Evolutionary conservation across 2,888 invertebrate species (phyloP).

Genomic region (Petrolisthes cinctipes): DNA sequence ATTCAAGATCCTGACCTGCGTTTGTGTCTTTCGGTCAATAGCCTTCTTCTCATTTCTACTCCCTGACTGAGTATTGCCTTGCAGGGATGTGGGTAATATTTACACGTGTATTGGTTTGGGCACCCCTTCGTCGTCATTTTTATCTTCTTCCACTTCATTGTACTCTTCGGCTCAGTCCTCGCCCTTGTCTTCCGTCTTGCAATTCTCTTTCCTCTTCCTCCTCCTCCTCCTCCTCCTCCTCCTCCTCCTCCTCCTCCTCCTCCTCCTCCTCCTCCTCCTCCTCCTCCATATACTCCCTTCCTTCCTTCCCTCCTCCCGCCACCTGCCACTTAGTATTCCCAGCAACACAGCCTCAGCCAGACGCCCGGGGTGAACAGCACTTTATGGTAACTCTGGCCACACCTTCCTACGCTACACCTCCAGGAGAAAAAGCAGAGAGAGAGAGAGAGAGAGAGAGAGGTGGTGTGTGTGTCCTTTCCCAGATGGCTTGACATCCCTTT

Average conservation of each 20-base stretch:
- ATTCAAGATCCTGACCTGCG: no score
- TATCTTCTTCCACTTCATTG: not conserved
- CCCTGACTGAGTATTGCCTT: no score
- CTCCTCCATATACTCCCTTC: not conserved
- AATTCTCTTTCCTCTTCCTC: not conserved
- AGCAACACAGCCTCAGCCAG: not conserved
- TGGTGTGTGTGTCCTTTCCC: not conserved
- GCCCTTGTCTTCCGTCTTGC: not conserved
- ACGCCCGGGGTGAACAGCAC: conserved; percentile 2
- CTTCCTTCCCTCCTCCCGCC: not conserved
- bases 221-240: not conserved
- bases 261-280: not conserved
- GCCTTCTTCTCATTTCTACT: no score
- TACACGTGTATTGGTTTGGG: not conserved
- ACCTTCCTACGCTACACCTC: not conserved
- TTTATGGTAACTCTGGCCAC: not conserved
- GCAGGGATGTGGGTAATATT: no score
- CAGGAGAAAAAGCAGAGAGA: conserved; percentile 5
- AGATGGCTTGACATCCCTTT: not conserved
- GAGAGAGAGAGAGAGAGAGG: conserved; percentile 23
- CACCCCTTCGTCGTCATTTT: not conserved
- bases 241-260: not conserved
- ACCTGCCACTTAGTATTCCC: not conserved
- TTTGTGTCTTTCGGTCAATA: no score
- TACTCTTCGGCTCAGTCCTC: not conserved